Conservation (phyloP, 2,888 invertebrate genomes). For the Parascotia fuliginaria region DNA sequence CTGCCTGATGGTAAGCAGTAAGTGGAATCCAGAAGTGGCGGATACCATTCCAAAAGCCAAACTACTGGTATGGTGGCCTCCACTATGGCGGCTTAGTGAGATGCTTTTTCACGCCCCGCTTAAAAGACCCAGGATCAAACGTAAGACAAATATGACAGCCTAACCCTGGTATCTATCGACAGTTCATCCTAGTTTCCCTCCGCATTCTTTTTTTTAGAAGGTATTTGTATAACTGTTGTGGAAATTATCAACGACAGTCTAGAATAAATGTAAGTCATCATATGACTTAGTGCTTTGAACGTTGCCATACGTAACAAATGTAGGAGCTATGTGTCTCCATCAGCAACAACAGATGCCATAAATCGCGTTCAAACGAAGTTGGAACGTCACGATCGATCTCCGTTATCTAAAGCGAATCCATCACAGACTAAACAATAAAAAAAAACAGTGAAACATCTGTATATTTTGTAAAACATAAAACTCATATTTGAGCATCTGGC, state of each 20-base stretch:
- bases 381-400: conserved; percentile 3
- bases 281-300: neutral
- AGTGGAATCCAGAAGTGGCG: too few relatives aligned
- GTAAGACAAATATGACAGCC: too few relatives aligned
- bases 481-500: conserved; percentile 72
- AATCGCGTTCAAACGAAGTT: conserved; percentile 1
- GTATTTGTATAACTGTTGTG: neutral
- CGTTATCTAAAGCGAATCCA: conserved; percentile 21
- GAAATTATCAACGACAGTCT: neutral
- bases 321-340: neutral
- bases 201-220: too few relatives aligned
- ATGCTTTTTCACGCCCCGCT: too few relatives aligned
- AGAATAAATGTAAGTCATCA: neutral
- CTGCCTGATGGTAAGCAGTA: too few relatives aligned
- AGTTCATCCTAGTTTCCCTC: too few relatives aligned
- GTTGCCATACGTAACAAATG: neutral
- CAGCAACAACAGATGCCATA: neutral
- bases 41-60: too few relatives aligned
- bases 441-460: conserved; percentile 35
- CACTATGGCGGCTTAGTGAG: too few relatives aligned
- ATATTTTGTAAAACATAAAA: conserved; percentile 62
- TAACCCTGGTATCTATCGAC: too few relatives aligned
- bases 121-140: too few relatives aligned
- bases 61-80: too few relatives aligned
- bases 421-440: conserved; percentile 38